phyloP scores from a whole-genome alignment of 2,113 vertebrate species.

The Paratilapia polleni region DNA sequence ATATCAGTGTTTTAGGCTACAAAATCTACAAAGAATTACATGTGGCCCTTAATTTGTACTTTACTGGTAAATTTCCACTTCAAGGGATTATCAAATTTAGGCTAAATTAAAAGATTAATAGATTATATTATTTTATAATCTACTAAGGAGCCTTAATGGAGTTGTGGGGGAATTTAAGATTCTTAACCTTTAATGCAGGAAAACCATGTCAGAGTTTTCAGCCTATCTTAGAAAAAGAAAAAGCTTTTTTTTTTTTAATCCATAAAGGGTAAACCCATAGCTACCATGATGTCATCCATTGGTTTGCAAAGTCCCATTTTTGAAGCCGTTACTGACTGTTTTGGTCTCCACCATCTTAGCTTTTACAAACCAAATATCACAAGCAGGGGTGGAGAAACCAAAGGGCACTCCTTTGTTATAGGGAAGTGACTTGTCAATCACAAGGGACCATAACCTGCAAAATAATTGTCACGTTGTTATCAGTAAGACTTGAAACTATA shows the following conservation, averaged over 20 bases:
- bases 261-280: neutral
- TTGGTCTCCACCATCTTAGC: neutral
- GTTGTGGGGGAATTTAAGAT: neutral
- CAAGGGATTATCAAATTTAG: neutral
- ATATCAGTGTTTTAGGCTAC: too few relatives aligned
- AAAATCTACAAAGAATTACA: too few relatives aligned
- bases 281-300: neutral
- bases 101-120: neutral
- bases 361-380: neutral
- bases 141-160: neutral
- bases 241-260: neutral
- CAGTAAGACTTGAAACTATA: neutral
- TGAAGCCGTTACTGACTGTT: neutral
- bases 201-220: neutral
- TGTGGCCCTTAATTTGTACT: too few relatives aligned
- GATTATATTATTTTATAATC: neutral
- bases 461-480: neutral
- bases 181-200: neutral
- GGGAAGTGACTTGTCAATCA: neutral
- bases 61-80: too few relatives aligned
- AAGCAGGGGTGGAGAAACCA: neutral
- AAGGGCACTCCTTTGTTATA: neutral
- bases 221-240: neutral
- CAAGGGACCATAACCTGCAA: neutral
- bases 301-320: neutral